Evolutionary conservation across 2,797 vertebrate genomes (phyloP), one percentile per base, ranked within the genome.

Genomic region (Cygnus olor): DNA sequence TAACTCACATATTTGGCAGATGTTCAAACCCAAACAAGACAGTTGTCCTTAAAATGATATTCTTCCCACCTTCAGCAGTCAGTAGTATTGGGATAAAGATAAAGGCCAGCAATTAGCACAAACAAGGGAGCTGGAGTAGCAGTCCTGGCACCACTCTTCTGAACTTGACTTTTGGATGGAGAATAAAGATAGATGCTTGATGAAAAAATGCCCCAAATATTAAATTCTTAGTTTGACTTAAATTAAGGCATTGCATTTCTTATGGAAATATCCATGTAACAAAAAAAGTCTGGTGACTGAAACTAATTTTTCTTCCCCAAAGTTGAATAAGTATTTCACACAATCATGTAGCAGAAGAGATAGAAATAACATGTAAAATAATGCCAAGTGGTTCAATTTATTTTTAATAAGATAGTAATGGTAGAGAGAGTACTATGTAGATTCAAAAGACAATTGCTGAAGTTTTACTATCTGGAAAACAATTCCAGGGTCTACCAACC

Each of bases 81-180:
- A 36, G 45, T 0, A 51, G 42, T 0, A 0, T 1, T 56, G 34
- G 34, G 54, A 49, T 80, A 80, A 14, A 51, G 57, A 49, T 80
- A 80, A 16, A 51, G 24, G n/a, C 24, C 28, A 45, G 69, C 1
- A 76, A 78, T 51, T 25, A 51, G 66, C 28, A 91, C 22, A 53
- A 91, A 27, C 0, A 2, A 78, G 32, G 25, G 79, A 88, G n/a
- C 2, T 42, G 42, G 25, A 92, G 58, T 4, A 79, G 32, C 32
- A 78, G 38, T 28, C 22, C 18, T 3, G 1, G 34, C 34, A 57
- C 22, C 44, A 92, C 51, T 63, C 28, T 89, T 74, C 81, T 21
- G 42, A 44, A 83, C 63, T 0, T 42, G 45, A 83, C 72, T 76
- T 94, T 78, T 70, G 53, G 40, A 80, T 45, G 10, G 5, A 89